Conservation (phyloP, 1,140 invertebrate species). For the Nasonia longicornis region DNA sequence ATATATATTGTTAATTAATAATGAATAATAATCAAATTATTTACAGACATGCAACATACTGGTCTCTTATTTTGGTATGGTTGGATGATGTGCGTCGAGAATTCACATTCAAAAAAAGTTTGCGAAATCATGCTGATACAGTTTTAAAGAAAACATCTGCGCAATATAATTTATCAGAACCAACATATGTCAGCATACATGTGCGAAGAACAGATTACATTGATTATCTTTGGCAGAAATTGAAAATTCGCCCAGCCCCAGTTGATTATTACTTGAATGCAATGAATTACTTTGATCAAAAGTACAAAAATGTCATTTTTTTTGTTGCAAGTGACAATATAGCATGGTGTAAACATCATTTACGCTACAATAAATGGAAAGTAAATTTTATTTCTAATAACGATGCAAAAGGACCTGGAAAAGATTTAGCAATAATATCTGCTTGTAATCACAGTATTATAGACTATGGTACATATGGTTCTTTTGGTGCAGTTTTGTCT, state of each 20-base stretch:
- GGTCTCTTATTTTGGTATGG: conserved; percentile 72
- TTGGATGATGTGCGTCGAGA: conserved; percentile 72
- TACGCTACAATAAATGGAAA: conserved; percentile 63
- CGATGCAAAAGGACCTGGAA: conserved; percentile 66
- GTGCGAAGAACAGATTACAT: conserved; percentile 75
- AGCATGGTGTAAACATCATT: conserved; percentile 71
- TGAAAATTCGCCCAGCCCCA: conserved; percentile 68
- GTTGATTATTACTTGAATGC: conserved; percentile 71
- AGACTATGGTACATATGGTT: conserved; percentile 78
- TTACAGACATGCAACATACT: conserved; percentile 68
- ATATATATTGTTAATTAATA: not conserved
- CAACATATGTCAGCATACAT: conserved; percentile 72
- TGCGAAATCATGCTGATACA: conserved; percentile 66
- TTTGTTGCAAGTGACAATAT: conserved; percentile 76
- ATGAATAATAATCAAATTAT: conserved; percentile 14
- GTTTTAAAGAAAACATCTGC: conserved; percentile 63
- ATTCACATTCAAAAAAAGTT: conserved; percentile 69
- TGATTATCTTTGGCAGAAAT: conserved; percentile 70
- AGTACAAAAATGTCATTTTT: conserved; percentile 71
- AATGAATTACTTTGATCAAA: conserved; percentile 71
- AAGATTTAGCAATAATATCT: conserved; percentile 76
- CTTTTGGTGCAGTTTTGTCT: conserved; percentile 76
- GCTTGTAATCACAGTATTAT: conserved; percentile 78
- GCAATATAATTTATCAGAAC: conserved; percentile 57
- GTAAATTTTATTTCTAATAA: conserved; percentile 69